A percentile compares a stretch with the other conserved stretches of the same genome.
These are phyloP conservation scores for Cephus sareptanus DNA, from an alignment of 2,888 invertebrate genomes.

Conservation along the genomic window DNA sequence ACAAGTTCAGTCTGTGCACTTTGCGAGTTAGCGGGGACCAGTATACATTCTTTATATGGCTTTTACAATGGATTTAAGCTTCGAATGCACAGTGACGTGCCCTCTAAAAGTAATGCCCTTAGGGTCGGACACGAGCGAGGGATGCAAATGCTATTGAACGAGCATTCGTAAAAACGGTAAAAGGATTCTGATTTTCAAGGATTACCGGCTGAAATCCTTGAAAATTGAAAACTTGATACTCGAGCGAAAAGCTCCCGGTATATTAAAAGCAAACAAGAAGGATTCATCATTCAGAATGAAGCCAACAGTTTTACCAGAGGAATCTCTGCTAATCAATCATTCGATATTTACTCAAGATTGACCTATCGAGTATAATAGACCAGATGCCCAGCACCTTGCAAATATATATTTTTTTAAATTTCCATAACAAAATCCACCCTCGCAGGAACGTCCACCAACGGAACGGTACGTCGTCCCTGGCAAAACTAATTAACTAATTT, in stretches of 20 bases:
- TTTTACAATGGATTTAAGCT: not conserved
- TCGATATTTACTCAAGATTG: not conserved
- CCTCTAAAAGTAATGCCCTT: not conserved
- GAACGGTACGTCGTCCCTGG: constrained; percentile 33
- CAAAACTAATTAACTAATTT: constrained; percentile 60
- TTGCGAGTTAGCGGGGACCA: not conserved
- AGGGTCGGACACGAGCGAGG: not conserved
- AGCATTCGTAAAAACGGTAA: not conserved
- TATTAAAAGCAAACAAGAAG: not conserved
- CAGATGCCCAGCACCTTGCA: not conserved
- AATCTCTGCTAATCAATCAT: not conserved
- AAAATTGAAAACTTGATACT: too few species aligned
- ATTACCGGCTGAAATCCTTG: too few species aligned
- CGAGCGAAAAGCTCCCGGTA: too few species aligned
- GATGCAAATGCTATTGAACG: not conserved
- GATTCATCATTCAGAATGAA: not conserved
- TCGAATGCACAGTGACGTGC: not conserved
- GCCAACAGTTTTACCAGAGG: not conserved
- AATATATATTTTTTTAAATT: not conserved
- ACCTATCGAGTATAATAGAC: not conserved
- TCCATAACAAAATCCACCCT: not conserved
- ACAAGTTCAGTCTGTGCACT: not conserved
- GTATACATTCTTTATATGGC: not conserved
- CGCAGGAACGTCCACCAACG: not conserved
- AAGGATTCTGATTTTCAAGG: too few species aligned